These are phyloP conservation scores for Stegodyphus dumicola DNA, from an alignment of 1,140 invertebrate species.

Conservation along the genomic window DNA sequence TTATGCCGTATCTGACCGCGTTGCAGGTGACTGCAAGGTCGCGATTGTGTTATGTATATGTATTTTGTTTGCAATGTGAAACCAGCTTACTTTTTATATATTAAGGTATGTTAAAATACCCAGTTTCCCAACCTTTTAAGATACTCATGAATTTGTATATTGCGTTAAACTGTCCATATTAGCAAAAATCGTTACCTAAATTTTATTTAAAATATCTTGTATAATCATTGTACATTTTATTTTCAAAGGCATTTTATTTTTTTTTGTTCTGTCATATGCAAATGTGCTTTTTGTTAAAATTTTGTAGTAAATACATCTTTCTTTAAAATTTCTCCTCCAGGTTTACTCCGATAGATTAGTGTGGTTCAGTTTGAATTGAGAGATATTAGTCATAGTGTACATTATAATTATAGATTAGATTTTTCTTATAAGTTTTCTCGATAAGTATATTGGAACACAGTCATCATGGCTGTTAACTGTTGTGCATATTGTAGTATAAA, in stretches of 20 bases:
- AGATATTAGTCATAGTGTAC: slow-evolving; percentile 42
- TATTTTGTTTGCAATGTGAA: slow-evolving; percentile 59
- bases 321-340: slow-evolving; percentile 23
- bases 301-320: slow-evolving; percentile 16
- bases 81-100: slow-evolving; percentile 54
- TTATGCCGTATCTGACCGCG: slow-evolving; percentile 55
- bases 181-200: slow-evolving; percentile 23
- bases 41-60: slow-evolving; percentile 57
- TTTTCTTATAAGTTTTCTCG: slow-evolving; percentile 41
- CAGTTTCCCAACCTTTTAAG: slow-evolving; percentile 39
- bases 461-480: slow-evolving; percentile 17
- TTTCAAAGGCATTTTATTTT: slow-evolving; percentile 25
- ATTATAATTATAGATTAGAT: slow-evolving; percentile 45
- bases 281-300: slow-evolving; percentile 1
- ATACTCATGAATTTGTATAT: slow-evolving; percentile 59
- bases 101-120: slow-evolving; percentile 59
- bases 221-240: slow-evolving; percentile 50
- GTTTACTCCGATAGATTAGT: slow-evolving; percentile 52
- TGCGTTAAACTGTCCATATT: slow-evolving; percentile 41
- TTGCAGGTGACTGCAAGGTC: slow-evolving; percentile 59
- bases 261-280: slow-evolving; percentile 1
- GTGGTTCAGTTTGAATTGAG: slow-evolving; percentile 35
- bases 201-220: slow-evolving; percentile 43
- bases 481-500: slow-evolving; percentile 51
- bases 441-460: slow-evolving; percentile 33